phyloP scores from a whole-genome alignment of 2,113 vertebrate genomes.

The Podarcis raffonei region DNA sequence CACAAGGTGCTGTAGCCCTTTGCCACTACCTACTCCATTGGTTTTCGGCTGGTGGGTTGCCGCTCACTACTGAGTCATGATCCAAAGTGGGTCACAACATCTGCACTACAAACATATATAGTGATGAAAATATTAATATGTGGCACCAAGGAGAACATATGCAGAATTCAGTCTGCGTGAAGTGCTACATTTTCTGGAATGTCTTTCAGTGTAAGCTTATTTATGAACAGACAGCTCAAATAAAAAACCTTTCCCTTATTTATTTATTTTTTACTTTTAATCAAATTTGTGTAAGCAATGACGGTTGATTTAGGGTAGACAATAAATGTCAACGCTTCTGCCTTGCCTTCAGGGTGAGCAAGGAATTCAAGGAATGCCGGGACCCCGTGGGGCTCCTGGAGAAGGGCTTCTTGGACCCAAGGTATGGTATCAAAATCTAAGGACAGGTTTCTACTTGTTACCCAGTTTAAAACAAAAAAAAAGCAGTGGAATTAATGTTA shows the following conservation, averaged over 20 bases:
- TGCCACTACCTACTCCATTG: neutral
- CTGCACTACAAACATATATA: too few relatives aligned
- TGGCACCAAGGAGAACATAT: neutral
- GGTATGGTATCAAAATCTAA: conserved; percentile 67
- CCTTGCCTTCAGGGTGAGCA: conserved; percentile 82
- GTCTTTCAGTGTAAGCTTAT: conserved; percentile 10
- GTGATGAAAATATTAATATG: too few relatives aligned
- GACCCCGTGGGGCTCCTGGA: conserved; percentile 85
- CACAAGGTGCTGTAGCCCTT: neutral
- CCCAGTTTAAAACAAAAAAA: neutral
- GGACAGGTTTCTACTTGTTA: conserved; percentile 1
- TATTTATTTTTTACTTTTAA: neutral
- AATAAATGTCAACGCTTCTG: conserved; percentile 41
- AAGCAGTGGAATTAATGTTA: neutral
- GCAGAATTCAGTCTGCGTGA: neutral
- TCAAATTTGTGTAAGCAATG: conserved; percentile 8
- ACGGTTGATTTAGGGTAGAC: conserved; percentile 15
- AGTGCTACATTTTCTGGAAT: neutral
- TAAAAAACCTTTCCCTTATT: neutral
- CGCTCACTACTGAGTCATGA: too few relatives aligned
- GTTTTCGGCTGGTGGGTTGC: too few relatives aligned
- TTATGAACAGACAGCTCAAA: conserved; percentile 32
- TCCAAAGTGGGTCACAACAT: too few relatives aligned
- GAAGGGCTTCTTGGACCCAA: conserved; percentile 87
- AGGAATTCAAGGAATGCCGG: conserved; percentile 86